A percentile compares a stretch with the other conserved stretches of the same genome.
Evolutionary conservation across 2,113 vertebrate genomes (phyloP).

Genomic region (Vidua macroura): DNA sequence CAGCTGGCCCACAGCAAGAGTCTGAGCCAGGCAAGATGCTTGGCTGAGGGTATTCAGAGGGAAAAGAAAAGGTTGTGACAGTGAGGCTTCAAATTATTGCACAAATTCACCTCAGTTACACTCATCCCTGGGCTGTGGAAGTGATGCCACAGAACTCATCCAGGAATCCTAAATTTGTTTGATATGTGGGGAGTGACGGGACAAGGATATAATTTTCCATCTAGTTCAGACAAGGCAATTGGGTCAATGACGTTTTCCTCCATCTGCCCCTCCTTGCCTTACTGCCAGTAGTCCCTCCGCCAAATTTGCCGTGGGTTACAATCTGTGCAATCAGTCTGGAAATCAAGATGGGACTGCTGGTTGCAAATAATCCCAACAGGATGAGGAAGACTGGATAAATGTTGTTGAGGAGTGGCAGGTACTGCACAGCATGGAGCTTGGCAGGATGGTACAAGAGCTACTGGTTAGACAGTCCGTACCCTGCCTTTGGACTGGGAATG

Average conservation of each 20-base stretch:
- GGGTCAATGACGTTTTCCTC: not conserved
- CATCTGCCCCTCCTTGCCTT: not conserved
- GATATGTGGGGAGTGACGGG: not conserved
- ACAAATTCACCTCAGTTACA: not conserved
- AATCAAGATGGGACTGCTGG: not conserved
- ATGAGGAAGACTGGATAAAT: not conserved
- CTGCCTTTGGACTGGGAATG: not conserved
- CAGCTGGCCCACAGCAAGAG: not conserved
- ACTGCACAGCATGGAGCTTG: not conserved
- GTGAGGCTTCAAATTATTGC: not conserved
- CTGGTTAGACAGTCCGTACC: not conserved
- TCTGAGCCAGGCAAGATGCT: not conserved
- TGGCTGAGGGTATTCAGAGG: not conserved
- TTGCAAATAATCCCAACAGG: not conserved
- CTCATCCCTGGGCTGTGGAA: not conserved
- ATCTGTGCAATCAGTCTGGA: slow-evolving; percentile 15
- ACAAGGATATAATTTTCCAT: not conserved
- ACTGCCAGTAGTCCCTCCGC: not conserved
- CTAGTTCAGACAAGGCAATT: not conserved
- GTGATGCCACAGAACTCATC: not conserved
- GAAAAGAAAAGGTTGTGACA: not conserved
- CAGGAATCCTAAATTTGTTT: not conserved
- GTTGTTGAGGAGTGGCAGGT: not conserved
- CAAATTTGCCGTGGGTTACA: slow-evolving; percentile 13
- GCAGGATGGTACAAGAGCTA: not conserved